A percentile compares a stretch with the other conserved stretches of the same genome.
These are phyloP conservation scores for Acanthacorydalis orientalis DNA, from an alignment of 2,888 invertebrate genomes.

Conservation along the genomic window DNA sequence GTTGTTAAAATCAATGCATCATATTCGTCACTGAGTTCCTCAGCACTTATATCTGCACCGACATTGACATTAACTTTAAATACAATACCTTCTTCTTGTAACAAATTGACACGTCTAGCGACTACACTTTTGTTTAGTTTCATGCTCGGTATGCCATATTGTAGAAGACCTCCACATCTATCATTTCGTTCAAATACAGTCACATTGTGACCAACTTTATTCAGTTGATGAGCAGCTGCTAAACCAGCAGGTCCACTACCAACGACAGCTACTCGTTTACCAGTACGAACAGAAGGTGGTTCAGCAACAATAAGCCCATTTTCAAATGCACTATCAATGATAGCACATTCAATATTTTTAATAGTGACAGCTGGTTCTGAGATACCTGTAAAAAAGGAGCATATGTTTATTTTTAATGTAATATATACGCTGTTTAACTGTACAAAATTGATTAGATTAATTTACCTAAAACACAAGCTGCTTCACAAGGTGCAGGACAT, in stretches of 20 bases:
- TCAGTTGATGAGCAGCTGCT: slow-evolving; percentile 92
- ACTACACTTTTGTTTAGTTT: slow-evolving; percentile 91
- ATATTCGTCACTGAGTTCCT: slow-evolving; percentile 44
- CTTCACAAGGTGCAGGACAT: slow-evolving; percentile 96
- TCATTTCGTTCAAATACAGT: slow-evolving; percentile 96
- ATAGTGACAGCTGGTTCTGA: slow-evolving; percentile 95
- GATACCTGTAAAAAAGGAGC: slow-evolving; percentile 34
- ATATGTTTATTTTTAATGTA: too few relatives aligned
- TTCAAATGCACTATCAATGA: slow-evolving; percentile 96
- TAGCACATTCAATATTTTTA: slow-evolving; percentile 97
- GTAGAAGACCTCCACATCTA: slow-evolving; percentile 81
- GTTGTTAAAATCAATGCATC: slow-evolving; percentile 82
- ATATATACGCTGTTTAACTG: too few relatives aligned
- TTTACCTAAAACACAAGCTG: slow-evolving; percentile 78
- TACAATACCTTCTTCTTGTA: slow-evolving; percentile 74
- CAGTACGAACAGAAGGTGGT: slow-evolving; percentile 43
- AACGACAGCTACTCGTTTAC: slow-evolving; percentile 72
- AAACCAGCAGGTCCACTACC: slow-evolving; percentile 91
- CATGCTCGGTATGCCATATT: slow-evolving; percentile 99
- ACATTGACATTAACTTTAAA: slow-evolving; percentile 66
- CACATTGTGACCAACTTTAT: slow-evolving; percentile 92
- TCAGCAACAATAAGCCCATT: slow-evolving; percentile 85
- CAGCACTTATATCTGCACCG: slow-evolving; percentile 76
- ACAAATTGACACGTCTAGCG: slow-evolving; percentile 67
- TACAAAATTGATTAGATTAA: neutral